Evolutionary conservation across 2,888 invertebrate genomes (phyloP).

Genomic region (Hydriomena furcata): DNA sequence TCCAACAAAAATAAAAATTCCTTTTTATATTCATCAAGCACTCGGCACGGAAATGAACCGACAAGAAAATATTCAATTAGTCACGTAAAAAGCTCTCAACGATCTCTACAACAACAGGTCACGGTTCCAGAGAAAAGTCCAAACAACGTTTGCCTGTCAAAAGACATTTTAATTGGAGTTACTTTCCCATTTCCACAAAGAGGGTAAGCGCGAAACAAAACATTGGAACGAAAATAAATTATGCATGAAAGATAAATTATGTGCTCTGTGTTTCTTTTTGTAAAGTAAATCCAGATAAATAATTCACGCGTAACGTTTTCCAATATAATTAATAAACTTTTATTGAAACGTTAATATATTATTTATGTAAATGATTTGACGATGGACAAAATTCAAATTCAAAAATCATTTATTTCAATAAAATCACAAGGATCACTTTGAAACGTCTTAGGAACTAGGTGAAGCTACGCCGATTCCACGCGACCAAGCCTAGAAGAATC

Average conservation of each 20-base stretch:
- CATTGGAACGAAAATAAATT: conserved; percentile 35
- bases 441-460: too few relatives aligned
- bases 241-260: conserved; percentile 41
- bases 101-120: conserved; percentile 42
- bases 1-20: conserved; percentile 7
- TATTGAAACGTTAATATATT: too few relatives aligned
- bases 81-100: conserved; percentile 45
- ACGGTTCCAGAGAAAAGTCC: conserved; percentile 17
- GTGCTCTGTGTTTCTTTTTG: conserved; percentile 30
- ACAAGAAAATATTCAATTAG: conserved; percentile 54
- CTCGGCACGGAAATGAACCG: conserved; percentile 40
- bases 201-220: conserved; percentile 34
- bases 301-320: conserved; percentile 27
- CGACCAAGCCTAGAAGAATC: too few relatives aligned
- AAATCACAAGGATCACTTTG: too few relatives aligned
- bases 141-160: conserved; percentile 29
- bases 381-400: too few relatives aligned
- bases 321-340: conserved; percentile 25
- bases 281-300: conserved; percentile 34
- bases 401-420: too few relatives aligned
- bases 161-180: conserved; percentile 40
- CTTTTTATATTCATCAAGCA: conserved; percentile 54
- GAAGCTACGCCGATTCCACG: too few relatives aligned
- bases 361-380: too few relatives aligned
- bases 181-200: conserved; percentile 37